These are phyloP conservation scores for Onychostruthus taczanowskii DNA, from an alignment of 2,113 vertebrate genomes.

Conservation along the genomic window DNA sequence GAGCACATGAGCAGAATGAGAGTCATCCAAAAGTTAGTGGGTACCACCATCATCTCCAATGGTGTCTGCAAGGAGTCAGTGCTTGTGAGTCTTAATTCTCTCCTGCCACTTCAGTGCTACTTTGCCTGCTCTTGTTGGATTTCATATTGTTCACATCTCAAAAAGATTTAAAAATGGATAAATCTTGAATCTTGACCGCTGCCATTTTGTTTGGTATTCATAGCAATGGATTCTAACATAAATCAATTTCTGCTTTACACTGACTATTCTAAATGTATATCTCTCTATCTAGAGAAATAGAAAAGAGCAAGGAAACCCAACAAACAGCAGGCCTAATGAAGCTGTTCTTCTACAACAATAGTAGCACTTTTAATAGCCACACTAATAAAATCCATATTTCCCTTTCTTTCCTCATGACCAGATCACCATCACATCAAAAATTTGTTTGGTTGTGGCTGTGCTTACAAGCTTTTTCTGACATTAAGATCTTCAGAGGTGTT, in stretches of 20 bases:
- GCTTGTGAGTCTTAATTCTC: background rate
- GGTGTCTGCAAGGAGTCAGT: background rate
- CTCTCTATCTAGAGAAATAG: background rate
- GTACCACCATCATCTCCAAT: background rate
- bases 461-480: background rate
- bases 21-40: background rate
- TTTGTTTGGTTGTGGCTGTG: background rate
- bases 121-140: background rate
- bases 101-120: background rate
- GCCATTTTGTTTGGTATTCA: background rate
- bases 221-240: background rate
- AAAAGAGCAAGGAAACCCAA: background rate
- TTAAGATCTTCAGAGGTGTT: background rate
- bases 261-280: background rate
- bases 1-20: background rate
- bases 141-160: background rate
- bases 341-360: background rate
- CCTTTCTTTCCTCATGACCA: background rate
- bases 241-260: background rate
- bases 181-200: background rate
- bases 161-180: background rate
- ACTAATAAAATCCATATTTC: background rate
- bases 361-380: background rate
- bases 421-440: background rate
- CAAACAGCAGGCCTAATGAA: background rate